Base-by-base conservation (phyloP, 2,797 vertebrate species). In the Thalassophryne amazonica region DNA sequence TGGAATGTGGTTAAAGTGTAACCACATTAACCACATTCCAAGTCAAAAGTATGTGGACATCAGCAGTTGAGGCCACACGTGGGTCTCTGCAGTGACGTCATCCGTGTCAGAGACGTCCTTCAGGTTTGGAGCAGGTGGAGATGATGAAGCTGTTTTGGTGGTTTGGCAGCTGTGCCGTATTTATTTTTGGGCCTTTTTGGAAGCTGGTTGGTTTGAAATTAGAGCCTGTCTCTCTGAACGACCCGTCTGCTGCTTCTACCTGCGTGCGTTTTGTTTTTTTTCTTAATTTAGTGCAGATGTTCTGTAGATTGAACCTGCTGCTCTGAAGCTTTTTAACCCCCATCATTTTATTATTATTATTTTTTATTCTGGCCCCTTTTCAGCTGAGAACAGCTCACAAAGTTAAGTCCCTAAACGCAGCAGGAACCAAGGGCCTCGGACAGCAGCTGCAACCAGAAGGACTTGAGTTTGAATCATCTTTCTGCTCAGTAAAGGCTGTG, bases 271-370 rank as follows among this genome's bases (percentile, higher is more conserved):
- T 23, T 34, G 21, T 11, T 31, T 12, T 31, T 17, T 27, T 31
- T 7, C 39, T 62, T 86, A 73, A 85, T 84, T 75, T 66, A 54
- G 56, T 67, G 70, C 81, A 83, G 70, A 86, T 85, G 80, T 68
- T 63, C 29, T 30, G 19, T 69, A 41, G 17, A 32, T 65, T 67
- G 47, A 76, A 64, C 51, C 36, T 69, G 41, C 28, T 52, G 39
- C 32, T 42, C 50, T 41, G 47, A 57, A 57, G n/a, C 31, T 53
- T 56, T 38, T 51, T 11, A 13, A 12, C 4, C 49, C 45, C n/a
- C n/a, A n/a, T n/a, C n/a, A n/a, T n/a, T n/a, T n/a, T n/a, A n/a
- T n/a, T n/a, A n/a, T n/a, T n/a, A n/a, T n/a, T n/a, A n/a, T 45
- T 59, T 16, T 45, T 3, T 31, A 53, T 56, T n/a, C 51, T 11